Evolutionary conservation across 2,888 invertebrate species (phyloP).

Genomic region (Acrocyrtus sp.): DNA sequence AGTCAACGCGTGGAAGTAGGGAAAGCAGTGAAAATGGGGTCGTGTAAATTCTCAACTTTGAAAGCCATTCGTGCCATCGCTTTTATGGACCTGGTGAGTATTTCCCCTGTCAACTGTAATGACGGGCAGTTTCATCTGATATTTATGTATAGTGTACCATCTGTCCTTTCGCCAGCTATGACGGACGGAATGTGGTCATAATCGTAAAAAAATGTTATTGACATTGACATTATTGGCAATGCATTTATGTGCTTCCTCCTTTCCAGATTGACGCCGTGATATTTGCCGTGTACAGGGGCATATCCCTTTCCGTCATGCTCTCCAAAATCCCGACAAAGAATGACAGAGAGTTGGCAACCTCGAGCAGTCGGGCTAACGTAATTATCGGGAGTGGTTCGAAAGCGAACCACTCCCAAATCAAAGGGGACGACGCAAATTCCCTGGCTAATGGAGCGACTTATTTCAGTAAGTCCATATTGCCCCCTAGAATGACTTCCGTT

Average conservation of each 20-base stretch:
- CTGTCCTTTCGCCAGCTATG: too few relatives aligned
- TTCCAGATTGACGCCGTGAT: slow-evolving; percentile 37
- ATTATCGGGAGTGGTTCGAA: not conserved
- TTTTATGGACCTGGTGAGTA: slow-evolving; percentile 48
- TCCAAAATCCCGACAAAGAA: slow-evolving; percentile 37
- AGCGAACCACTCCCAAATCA: slow-evolving; percentile 8
- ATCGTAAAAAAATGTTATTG: too few relatives aligned
- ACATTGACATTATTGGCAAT: too few relatives aligned
- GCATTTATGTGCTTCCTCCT: too few relatives aligned
- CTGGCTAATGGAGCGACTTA: slow-evolving; percentile 8
- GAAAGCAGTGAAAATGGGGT: slow-evolving; percentile 21
- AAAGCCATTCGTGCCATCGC: slow-evolving; percentile 44
- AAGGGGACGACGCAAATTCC: slow-evolving; percentile 17
- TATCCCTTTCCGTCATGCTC: slow-evolving; percentile 24
- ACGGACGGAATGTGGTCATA: too few relatives aligned
- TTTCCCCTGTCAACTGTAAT: not conserved
- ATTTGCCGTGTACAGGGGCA: slow-evolving; percentile 34
- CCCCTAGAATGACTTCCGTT: too few relatives aligned
- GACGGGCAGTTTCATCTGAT: not conserved
- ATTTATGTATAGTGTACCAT: not conserved
- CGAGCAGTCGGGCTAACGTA: slow-evolving; percentile 21
- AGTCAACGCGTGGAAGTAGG: too few relatives aligned
- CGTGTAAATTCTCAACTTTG: slow-evolving; percentile 40
- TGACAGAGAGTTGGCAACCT: slow-evolving; percentile 28
- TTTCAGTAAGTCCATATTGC: slow-evolving; percentile 31